Conservation (phyloP, 2,797 vertebrate genomes). For the Channa striata region DNA sequence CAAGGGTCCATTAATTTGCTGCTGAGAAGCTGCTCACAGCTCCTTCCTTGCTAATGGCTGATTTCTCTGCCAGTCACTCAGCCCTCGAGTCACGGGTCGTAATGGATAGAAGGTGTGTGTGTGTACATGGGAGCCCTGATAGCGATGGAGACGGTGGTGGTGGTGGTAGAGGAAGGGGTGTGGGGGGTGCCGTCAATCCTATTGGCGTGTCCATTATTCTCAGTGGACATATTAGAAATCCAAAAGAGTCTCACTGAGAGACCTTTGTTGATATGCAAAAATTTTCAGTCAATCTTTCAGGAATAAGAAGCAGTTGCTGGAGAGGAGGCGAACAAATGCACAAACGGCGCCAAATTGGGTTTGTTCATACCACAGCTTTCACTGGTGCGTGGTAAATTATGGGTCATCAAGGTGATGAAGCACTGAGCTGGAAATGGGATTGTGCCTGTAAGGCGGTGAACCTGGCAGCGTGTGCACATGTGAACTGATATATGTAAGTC, state of each 20-base stretch:
- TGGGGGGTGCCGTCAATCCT: constrained; percentile 15
- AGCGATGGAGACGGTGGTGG: constrained; percentile 9
- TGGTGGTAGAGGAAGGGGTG: not conserved
- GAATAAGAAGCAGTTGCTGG: constrained; percentile 21
- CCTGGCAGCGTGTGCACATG: constrained; percentile 27
- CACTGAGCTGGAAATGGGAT: constrained; percentile 58
- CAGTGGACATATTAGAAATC: constrained; percentile 41
- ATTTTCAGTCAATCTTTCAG: constrained; percentile 45
- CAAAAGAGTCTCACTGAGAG: constrained; percentile 38
- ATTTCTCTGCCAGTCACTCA: constrained; percentile 49
- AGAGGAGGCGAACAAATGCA: constrained; percentile 27
- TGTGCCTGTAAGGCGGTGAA: constrained; percentile 41
- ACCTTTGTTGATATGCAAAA: constrained; percentile 51
- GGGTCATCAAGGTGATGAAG: constrained; percentile 67
- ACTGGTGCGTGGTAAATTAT: constrained; percentile 44
- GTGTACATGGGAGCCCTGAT: constrained; percentile 15
- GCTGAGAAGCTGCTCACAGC: constrained; percentile 42
- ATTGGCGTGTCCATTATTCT: constrained; percentile 56
- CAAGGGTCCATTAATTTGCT: constrained; percentile 56
- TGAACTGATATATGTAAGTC: constrained; percentile 49
- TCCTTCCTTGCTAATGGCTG: constrained; percentile 46
- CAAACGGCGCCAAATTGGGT: constrained; percentile 31
- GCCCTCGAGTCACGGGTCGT: constrained; percentile 42
- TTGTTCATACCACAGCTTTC: constrained; percentile 29
- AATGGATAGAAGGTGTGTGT: constrained; percentile 41